Evolutionary conservation across 2,113 vertebrate genomes (phyloP).

Genomic region (Pelmatolapia mariae): DNA sequence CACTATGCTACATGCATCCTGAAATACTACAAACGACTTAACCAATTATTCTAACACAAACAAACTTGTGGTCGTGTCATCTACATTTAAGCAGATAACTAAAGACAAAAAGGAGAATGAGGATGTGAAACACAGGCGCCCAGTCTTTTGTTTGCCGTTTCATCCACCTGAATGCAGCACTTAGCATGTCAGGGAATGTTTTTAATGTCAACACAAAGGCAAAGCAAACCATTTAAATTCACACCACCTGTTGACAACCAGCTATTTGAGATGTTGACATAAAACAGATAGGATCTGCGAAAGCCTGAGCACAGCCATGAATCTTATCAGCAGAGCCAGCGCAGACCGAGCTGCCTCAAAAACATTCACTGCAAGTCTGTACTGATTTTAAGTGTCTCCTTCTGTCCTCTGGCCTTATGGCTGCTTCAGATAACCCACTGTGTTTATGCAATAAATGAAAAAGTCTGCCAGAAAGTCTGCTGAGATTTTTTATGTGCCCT

Average conservation of each 20-base stretch:
- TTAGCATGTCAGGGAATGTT: background rate
- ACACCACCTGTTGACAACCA: constrained; percentile 22
- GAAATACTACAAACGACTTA: background rate
- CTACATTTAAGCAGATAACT: background rate
- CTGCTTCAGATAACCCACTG: background rate
- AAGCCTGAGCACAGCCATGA: background rate
- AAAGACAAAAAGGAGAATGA: background rate
- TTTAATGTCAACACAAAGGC: background rate
- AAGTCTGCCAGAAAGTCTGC: background rate
- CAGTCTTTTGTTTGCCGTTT: background rate
- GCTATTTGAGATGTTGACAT: constrained; percentile 5
- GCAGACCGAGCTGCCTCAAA: background rate
- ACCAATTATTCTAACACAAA: background rate
- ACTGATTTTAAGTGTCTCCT: background rate
- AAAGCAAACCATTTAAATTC: background rate
- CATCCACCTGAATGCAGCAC: background rate
- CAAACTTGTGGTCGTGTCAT: background rate
- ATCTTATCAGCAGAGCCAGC: background rate
- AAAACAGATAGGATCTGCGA: background rate
- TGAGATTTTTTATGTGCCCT: background rate
- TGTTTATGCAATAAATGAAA: background rate
- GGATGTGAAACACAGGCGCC: background rate
- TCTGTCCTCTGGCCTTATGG: background rate
- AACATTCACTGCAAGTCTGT: background rate
- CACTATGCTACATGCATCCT: background rate